phyloP scores from a whole-genome alignment of 1,140 invertebrate species.

The Saccostrea cuccullata region DNA sequence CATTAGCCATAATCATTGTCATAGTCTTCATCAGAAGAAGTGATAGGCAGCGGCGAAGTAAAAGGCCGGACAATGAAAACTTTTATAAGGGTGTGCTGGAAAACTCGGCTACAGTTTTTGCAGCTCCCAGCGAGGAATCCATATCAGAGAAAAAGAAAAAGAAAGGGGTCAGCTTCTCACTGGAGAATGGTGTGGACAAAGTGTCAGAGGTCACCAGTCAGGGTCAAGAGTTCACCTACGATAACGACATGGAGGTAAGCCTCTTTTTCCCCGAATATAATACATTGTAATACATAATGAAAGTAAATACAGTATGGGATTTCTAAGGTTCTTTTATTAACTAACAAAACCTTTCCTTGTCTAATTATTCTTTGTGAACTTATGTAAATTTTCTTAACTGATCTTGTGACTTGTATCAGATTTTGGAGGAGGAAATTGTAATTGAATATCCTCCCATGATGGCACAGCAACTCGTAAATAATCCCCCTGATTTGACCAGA shows the following conservation, averaged over 20 bases:
- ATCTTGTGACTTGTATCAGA: conserved; percentile 13
- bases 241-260: conserved; percentile 54
- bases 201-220: conserved; percentile 38
- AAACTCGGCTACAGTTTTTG: conserved; percentile 47
- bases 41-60: conserved; percentile 58
- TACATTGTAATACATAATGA: background rate
- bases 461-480: background rate
- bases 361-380: background rate
- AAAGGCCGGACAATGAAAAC: conserved; percentile 40
- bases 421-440: conserved; percentile 40
- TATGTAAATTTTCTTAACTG: background rate
- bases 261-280: background rate
- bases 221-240: conserved; percentile 41
- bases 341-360: too few species aligned
- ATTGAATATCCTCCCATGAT: conserved; percentile 36
- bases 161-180: conserved; percentile 71
- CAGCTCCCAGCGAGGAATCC: conserved; percentile 54
- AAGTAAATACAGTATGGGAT: background rate
- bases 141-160: conserved; percentile 63
- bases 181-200: conserved; percentile 65
- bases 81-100: conserved; percentile 40
- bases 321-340: too few species aligned
- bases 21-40: conserved; percentile 63
- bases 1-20: conserved; percentile 61
- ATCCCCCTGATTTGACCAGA: background rate